Evolutionary conservation across 2,113 vertebrate species (phyloP).

Genomic region (Rhegmatorhina hoffmannsi): DNA sequence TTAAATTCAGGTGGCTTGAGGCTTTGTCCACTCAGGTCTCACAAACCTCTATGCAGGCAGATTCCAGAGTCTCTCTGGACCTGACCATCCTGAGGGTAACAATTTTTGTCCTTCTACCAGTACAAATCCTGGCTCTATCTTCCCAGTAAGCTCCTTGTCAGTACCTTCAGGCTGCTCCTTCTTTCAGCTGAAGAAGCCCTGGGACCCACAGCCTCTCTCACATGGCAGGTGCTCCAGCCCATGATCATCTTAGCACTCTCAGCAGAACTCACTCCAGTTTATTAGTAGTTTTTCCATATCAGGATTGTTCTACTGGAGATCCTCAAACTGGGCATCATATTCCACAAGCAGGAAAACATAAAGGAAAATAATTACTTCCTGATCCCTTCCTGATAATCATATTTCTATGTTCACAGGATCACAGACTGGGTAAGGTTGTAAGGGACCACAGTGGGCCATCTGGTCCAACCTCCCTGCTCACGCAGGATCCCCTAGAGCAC

Average conservation of each 20-base stretch:
- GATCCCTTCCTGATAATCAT: accelerated
- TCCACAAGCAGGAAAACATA: accelerated
- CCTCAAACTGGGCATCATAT: accelerated
- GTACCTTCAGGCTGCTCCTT: background rate
- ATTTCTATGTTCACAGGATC: background rate
- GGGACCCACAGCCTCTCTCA: background rate
- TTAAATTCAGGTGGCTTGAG: background rate
- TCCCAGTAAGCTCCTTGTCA: background rate
- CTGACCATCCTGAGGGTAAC: background rate
- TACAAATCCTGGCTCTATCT: background rate
- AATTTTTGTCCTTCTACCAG: background rate
- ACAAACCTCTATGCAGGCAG: background rate
- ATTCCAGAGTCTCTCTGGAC: background rate
- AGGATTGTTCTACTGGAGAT: background rate
- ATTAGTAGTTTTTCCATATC: background rate
- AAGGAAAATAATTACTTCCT: background rate
- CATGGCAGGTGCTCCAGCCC: background rate
- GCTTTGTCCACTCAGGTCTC: background rate
- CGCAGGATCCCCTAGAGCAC: background rate
- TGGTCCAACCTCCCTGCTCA: background rate
- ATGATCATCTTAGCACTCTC: background rate
- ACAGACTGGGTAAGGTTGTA: background rate
- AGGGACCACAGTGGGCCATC: background rate
- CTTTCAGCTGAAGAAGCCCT: background rate
- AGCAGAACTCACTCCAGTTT: background rate